Evolutionary conservation across 92 coral and sea anemone genomes (phyloP).

Genomic region (Palythoa grandis): DNA sequence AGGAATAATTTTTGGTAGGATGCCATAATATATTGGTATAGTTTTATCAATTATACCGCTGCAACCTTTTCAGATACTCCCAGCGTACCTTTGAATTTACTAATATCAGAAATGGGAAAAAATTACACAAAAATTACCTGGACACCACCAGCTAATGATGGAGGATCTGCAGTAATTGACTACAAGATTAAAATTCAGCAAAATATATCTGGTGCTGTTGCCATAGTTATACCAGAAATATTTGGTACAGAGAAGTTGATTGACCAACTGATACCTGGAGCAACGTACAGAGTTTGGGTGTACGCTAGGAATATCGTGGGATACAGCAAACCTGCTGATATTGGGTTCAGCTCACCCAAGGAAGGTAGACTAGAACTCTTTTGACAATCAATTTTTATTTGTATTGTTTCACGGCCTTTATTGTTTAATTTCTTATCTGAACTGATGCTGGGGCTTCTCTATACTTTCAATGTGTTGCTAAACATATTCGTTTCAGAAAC

Average conservation of each 20-base stretch:
- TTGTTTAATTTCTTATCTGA: neutral
- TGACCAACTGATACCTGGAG: neutral
- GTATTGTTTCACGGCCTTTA: neutral
- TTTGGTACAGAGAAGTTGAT: neutral
- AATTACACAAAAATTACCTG: neutral
- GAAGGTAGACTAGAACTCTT: neutral
- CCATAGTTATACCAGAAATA: neutral
- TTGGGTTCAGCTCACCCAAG: neutral
- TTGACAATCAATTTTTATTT: neutral
- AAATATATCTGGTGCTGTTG: neutral
- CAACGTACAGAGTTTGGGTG: constrained; percentile 1
- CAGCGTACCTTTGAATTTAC: too few relatives aligned
- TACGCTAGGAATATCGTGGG: constrained; percentile 14
- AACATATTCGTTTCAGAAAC: too few relatives aligned
- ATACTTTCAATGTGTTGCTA: too few relatives aligned
- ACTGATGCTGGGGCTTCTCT: too few relatives aligned
- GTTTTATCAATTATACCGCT: too few relatives aligned
- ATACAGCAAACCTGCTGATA: neutral
- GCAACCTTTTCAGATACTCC: too few relatives aligned
- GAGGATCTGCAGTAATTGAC: neutral
- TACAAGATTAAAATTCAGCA: neutral
- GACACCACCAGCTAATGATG: neutral
- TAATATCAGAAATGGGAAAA: too few relatives aligned
- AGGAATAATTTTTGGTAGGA: too few relatives aligned
- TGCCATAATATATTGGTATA: too few relatives aligned